Conservation (phyloP, 2,113 vertebrate species). For the Charina bottae region DNA sequence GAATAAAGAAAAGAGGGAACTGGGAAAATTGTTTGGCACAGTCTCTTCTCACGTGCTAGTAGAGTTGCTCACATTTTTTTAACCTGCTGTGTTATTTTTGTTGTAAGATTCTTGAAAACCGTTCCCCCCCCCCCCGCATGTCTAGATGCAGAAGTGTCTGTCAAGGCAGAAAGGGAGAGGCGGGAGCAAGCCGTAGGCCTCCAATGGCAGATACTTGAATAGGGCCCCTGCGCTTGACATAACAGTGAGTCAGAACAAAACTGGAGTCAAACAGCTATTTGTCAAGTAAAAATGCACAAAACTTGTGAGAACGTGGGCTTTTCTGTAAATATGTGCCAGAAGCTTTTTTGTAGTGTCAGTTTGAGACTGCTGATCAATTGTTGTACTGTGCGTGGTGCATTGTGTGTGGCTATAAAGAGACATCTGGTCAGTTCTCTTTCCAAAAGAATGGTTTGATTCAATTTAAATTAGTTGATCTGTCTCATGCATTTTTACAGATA, state of each 20-base stretch:
- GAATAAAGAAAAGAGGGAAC: background rate
- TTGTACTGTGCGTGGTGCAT: constrained; percentile 33
- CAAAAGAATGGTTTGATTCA: constrained; percentile 38
- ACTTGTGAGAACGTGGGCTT: constrained; percentile 61
- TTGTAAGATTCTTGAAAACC: constrained; percentile 29
- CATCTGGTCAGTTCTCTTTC: constrained; percentile 62
- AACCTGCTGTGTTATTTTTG: background rate
- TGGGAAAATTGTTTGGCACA: background rate
- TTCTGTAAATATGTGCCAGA: constrained; percentile 50
- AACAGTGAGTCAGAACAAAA: constrained; percentile 57
- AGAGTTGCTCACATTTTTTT: background rate
- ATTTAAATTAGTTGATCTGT: background rate
- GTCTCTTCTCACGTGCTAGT: constrained; percentile 13
- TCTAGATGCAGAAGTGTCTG: constrained; percentile 25
- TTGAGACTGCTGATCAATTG: constrained; percentile 60
- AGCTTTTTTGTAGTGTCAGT: constrained; percentile 29
- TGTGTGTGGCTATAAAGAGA: constrained; percentile 64
- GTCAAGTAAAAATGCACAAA: constrained; percentile 58
- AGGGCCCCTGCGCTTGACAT: constrained; percentile 59
- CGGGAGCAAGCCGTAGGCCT: constrained; percentile 37
- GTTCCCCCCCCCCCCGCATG: constrained; percentile 1
- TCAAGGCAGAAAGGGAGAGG: constrained; percentile 48
- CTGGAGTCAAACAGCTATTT: constrained; percentile 61
- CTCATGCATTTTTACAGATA: background rate
- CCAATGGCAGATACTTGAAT: constrained; percentile 66